Base-by-base conservation (phyloP, 35 echinoderm and acorn worm species). In the Anneissia japonica region DNA sequence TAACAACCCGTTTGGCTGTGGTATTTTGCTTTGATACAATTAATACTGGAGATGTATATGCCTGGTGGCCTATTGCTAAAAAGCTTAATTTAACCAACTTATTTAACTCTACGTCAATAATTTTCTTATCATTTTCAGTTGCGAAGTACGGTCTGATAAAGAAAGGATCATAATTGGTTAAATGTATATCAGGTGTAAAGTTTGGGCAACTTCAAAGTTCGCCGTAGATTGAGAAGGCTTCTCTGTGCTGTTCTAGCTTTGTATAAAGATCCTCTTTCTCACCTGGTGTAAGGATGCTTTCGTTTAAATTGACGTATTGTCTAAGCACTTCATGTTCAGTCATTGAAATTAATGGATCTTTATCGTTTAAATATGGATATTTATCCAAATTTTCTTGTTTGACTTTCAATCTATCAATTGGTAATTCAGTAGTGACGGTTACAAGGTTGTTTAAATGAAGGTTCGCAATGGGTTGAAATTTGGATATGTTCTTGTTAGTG, bases 1-100 rank as follows among this genome's bases (percentile, higher is more conserved):
- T 81, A n/a, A 81, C 79, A 81, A 81, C 79, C n/a, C 79, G 9
- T 32, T 81, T 81, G 9, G 9, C 79, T 7, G 31, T 6, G 10
- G 79, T 6, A 35, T 81, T 38, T 35, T 81, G 9, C 35, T 85
- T 85, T 10, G 83, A 32, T 0, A 85, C 51, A 11, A 32, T 9
- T 34, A 85, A 36, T 0, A 85, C 83, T 5, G 83, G 83, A n/a
- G 83, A 85, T 6, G 31, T 73, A 17, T 74, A 85, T 5, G 83
- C 31, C 75, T 16, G 31, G 51, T 85, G 37, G 39, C 83, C 31
- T 32, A 74, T 35, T 12, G 21, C 46, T 4, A 85, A 32, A 37
- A 85, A 74, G 10, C 83, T 36, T 17, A 85, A 74, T 4, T 16
- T 84, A 34, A 84, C 51, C 13, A 84, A 41, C 35, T 72, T 72